A percentile compares a stretch with the other conserved stretches of the same genome.
Evolutionary conservation across 2,113 vertebrate genomes (phyloP).

Genomic region (Polypterus senegalus): DNA sequence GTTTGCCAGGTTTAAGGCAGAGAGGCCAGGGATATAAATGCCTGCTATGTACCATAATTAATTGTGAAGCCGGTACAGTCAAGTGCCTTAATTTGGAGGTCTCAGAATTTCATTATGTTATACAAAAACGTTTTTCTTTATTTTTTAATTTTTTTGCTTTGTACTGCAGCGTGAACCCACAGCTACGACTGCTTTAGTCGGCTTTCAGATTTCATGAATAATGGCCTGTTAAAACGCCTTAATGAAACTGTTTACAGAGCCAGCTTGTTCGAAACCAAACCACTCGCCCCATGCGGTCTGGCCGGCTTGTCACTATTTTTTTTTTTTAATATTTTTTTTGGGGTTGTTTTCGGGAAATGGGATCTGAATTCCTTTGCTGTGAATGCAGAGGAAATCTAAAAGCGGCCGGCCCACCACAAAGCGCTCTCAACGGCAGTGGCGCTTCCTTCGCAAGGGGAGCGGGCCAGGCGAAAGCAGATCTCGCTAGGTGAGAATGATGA

Average conservation of each 20-base stretch:
- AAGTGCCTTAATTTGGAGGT: too few relatives aligned
- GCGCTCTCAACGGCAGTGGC: slow-evolving; percentile 50
- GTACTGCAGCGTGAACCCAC: too few relatives aligned
- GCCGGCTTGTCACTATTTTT: too few relatives aligned
- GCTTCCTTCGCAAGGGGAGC: slow-evolving; percentile 64
- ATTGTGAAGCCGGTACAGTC: too few relatives aligned
- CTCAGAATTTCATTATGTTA: too few relatives aligned
- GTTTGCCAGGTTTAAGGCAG: too few relatives aligned
- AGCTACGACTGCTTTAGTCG: too few relatives aligned
- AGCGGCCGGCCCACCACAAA: slow-evolving; percentile 56
- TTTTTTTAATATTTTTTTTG: background rate
- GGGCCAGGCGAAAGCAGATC: slow-evolving; percentile 59
- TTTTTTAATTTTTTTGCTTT: too few relatives aligned
- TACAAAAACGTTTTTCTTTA: too few relatives aligned
- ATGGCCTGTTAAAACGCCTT: slow-evolving; percentile 55
- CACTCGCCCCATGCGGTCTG: too few relatives aligned
- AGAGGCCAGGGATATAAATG: too few relatives aligned
- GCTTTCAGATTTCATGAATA: slow-evolving; percentile 26
- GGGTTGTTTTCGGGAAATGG: slow-evolving; percentile 72
- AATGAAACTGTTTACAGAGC: slow-evolving; percentile 59
- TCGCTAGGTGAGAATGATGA: slow-evolving; percentile 97
- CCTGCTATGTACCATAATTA: too few relatives aligned
- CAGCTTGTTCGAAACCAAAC: slow-evolving; percentile 46
- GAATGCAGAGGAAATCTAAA: slow-evolving; percentile 88
- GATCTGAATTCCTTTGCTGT: slow-evolving; percentile 80